Percentiles rank a stretch among this genome's conserved stretches.
These are phyloP conservation scores for Phrynocephalus vlangalii DNA, from an alignment of 2,797 vertebrate genomes.

Conservation along the genomic window DNA sequence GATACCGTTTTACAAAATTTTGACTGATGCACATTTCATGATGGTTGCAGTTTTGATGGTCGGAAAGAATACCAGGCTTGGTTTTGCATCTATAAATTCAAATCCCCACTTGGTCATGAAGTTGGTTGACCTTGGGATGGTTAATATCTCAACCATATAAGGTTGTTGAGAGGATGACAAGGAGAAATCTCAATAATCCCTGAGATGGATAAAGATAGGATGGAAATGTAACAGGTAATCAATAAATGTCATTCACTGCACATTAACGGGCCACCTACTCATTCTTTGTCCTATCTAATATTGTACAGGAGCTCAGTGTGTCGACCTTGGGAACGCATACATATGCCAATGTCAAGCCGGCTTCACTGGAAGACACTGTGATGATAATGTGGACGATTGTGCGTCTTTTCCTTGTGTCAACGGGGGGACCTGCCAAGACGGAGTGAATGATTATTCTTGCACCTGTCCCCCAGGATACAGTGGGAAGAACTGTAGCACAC, in stretches of 20 bases:
- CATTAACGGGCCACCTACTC: conserved; percentile 5
- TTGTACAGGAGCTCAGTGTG: conserved; percentile 88
- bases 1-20: background rate
- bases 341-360: conserved; percentile 92
- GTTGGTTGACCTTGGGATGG: background rate
- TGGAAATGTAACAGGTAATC: background rate
- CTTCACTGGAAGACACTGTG: conserved; percentile 90
- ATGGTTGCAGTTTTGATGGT: background rate
- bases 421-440: conserved; percentile 93
- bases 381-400: conserved; percentile 87
- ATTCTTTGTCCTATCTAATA: background rate
- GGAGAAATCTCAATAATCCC: background rate
- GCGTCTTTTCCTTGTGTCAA: conserved; percentile 90
- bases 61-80: background rate
- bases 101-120: background rate
- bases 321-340: conserved; percentile 92
- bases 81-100: background rate
- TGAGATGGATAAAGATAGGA: background rate
- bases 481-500: conserved; percentile 92
- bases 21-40: background rate
- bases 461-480: conserved; percentile 93
- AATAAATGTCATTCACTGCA: background rate
- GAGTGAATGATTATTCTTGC: conserved; percentile 88
- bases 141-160: background rate
- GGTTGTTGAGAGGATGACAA: background rate